Evolutionary conservation across 2,888 invertebrate genomes (phyloP).

Genomic region (Steinernema hermaphroditum): DNA sequence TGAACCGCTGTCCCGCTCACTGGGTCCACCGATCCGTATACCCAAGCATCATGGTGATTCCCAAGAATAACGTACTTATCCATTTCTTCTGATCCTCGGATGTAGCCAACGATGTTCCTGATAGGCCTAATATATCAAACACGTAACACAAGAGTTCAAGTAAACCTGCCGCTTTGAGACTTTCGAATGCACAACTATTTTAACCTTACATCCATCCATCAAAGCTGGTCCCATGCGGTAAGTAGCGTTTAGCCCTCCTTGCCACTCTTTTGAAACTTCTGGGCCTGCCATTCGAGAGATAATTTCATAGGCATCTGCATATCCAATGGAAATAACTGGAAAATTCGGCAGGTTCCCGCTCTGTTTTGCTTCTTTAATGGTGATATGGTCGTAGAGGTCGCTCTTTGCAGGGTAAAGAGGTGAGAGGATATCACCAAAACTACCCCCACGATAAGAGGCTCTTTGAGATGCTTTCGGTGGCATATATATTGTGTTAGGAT

Average conservation of each 20-base stretch:
- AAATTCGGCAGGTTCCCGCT: slow-evolving; percentile 65
- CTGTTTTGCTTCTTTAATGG: slow-evolving; percentile 45
- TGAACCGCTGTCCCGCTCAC: slow-evolving; percentile 69
- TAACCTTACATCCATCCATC: slow-evolving; percentile 41
- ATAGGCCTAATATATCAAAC: slow-evolving; percentile 57
- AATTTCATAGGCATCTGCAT: slow-evolving; percentile 66
- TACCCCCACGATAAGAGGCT: slow-evolving; percentile 46
- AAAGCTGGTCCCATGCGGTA: slow-evolving; percentile 69
- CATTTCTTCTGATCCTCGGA: slow-evolving; percentile 66
- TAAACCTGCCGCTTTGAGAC: slow-evolving; percentile 47
- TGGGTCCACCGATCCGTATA: slow-evolving; percentile 69
- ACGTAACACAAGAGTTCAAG: too few relatives aligned
- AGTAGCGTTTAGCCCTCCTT: slow-evolving; percentile 67
- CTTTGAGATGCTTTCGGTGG: slow-evolving; percentile 37
- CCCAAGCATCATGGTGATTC: slow-evolving; percentile 72
- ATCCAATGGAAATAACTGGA: slow-evolving; percentile 68
- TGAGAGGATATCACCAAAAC: slow-evolving; percentile 70
- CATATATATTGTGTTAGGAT: slow-evolving; percentile 68
- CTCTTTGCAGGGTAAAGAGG: slow-evolving; percentile 70
- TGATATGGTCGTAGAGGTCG: slow-evolving; percentile 54
- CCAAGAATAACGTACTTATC: slow-evolving; percentile 71
- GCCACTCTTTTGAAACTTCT: slow-evolving; percentile 67
- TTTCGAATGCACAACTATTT: slow-evolving; percentile 47
- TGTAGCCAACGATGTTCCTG: slow-evolving; percentile 67
- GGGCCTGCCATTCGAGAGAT: slow-evolving; percentile 61